These are phyloP conservation scores for Gnatocerus cornutus DNA, from an alignment of 2,888 invertebrate genomes.

Conservation along the genomic window DNA sequence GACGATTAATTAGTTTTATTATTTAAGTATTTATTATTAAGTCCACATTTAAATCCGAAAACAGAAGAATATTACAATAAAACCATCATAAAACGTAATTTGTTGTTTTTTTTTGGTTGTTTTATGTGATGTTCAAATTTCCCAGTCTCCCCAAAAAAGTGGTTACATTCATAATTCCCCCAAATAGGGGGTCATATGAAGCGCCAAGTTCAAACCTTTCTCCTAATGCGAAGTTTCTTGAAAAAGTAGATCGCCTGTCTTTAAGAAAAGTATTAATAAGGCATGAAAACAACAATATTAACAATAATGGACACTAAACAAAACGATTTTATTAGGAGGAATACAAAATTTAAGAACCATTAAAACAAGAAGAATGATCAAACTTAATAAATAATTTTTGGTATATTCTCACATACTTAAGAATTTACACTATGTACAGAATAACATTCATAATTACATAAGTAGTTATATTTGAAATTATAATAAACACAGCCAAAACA, in stretches of 20 bases:
- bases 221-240: no score
- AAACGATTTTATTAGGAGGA: neutral
- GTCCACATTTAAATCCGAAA: slow-evolving; percentile 8
- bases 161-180: no score
- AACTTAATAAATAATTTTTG: slow-evolving; percentile 62
- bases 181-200: no score
- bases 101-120: no score
- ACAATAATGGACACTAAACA: slow-evolving; percentile 5
- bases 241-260: no score
- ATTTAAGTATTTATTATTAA: neutral
- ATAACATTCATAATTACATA: slow-evolving; percentile 56
- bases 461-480: slow-evolving; percentile 57
- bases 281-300: slow-evolving; percentile 18
- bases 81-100: no score
- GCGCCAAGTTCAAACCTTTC: no score
- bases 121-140: no score
- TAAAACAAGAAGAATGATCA: slow-evolving; percentile 53
- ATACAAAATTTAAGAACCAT: slow-evolving; percentile 17
- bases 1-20: slow-evolving; percentile 25
- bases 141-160: no score
- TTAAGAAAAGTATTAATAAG: no score
- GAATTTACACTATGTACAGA: slow-evolving; percentile 63
- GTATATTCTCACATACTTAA: slow-evolving; percentile 60
- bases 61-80: no score
- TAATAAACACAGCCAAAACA: slow-evolving; percentile 67